Evolutionary conservation across 92 coral and sea anemone species (phyloP).

Genomic region (Muricea muricata): DNA sequence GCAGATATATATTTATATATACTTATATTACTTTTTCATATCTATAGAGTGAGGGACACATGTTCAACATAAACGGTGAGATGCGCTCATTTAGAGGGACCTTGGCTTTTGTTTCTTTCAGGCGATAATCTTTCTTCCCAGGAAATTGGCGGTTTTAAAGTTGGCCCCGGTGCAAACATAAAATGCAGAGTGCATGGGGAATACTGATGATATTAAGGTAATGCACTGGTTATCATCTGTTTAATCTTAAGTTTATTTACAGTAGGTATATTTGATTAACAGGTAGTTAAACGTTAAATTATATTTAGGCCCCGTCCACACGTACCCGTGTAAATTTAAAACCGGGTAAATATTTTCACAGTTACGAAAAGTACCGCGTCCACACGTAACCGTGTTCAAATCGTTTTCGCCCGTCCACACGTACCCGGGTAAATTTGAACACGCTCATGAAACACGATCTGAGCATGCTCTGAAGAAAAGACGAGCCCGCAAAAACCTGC

Average conservation of each 20-base stretch:
- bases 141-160: constrained; percentile 55
- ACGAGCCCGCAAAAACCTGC: too few relatives aligned
- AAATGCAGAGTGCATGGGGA: constrained; percentile 58
- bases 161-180: constrained; percentile 45
- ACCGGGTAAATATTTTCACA: too few relatives aligned
- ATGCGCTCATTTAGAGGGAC: constrained; percentile 35
- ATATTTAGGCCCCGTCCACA: too few relatives aligned
- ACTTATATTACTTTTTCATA: too few relatives aligned
- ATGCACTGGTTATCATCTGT: not conserved
- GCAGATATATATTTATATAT: not conserved
- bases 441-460: too few relatives aligned
- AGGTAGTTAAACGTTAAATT: too few relatives aligned
- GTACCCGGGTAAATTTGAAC: too few relatives aligned
- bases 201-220: not conserved
- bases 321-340: too few relatives aligned
- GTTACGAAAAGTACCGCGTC: too few relatives aligned
- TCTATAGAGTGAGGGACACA: not conserved
- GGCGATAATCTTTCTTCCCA: constrained; percentile 64
- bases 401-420: too few relatives aligned
- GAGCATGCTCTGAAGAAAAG: too few relatives aligned
- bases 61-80: constrained; percentile 31
- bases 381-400: too few relatives aligned
- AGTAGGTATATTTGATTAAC: not conserved
- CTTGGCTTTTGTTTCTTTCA: constrained; percentile 45
- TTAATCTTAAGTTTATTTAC: not conserved